Conservation (phyloP, 2,113 vertebrate genomes). For the Porphyrio hochstetteri region DNA sequence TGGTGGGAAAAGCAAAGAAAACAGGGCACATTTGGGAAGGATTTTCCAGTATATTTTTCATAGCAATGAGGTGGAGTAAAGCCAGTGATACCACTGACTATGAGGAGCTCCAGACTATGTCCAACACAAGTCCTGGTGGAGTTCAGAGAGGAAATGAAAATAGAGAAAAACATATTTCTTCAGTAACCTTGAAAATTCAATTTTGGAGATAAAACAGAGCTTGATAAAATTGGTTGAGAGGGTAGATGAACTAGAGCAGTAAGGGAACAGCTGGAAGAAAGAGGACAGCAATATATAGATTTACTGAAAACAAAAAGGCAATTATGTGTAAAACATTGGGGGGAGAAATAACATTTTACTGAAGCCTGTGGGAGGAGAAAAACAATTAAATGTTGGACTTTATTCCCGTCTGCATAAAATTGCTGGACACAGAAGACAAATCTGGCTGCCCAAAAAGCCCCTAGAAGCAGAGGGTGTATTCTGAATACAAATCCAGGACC, state of each 20-base stretch:
- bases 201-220: conserved; percentile 63
- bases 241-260: conserved; percentile 23
- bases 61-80: neutral
- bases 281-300: neutral
- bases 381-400: neutral
- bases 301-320: conserved; percentile 30
- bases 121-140: neutral
- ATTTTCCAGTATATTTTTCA: neutral
- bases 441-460: neutral
- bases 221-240: conserved; percentile 49
- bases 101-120: neutral
- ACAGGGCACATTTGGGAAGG: neutral
- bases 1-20: neutral
- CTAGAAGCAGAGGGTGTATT: neutral
- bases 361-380: neutral
- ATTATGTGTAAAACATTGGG: neutral
- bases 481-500: neutral
- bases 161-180: conserved; percentile 36
- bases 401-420: neutral
- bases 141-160: conserved; percentile 13
- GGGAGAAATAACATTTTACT: neutral
- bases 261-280: conserved; percentile 9
- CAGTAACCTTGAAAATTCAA: conserved; percentile 69
- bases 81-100: neutral
- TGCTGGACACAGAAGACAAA: neutral